These are phyloP conservation scores for Clarias magur DNA, from an alignment of 2,113 vertebrate species.

Conservation along the genomic window DNA sequence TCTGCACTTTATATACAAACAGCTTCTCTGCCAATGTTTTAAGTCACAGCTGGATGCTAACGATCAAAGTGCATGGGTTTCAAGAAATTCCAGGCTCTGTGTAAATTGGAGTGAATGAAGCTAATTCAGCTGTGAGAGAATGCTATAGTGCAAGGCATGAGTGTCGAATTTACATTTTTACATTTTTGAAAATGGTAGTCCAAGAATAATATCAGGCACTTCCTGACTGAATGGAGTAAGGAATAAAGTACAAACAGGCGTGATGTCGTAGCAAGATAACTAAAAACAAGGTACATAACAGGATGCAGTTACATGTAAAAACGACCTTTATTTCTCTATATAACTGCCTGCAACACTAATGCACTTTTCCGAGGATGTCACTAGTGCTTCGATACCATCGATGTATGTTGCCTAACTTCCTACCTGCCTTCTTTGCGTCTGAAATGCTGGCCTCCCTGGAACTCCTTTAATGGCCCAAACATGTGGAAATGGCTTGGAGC, in stretches of 20 bases:
- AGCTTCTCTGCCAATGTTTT: conserved; percentile 51
- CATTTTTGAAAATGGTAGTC: not conserved
- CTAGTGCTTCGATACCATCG: too few relatives aligned
- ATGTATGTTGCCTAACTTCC: too few relatives aligned
- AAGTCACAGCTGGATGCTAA: conserved; percentile 47
- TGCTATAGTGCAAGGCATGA: conserved; percentile 32
- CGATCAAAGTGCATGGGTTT: conserved; percentile 49
- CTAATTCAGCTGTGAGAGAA: conserved; percentile 53
- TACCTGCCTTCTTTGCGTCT: too few relatives aligned
- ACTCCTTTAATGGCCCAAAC: too few relatives aligned
- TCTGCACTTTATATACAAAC: conserved; percentile 47
- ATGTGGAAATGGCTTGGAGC: too few relatives aligned
- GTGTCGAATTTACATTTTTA: not conserved
- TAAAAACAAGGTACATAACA: not conserved
- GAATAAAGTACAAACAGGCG: not conserved
- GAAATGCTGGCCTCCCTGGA: too few relatives aligned
- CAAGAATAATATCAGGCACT: not conserved
- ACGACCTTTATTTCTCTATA: too few relatives aligned
- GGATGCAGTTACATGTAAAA: too few relatives aligned
- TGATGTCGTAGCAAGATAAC: not conserved
- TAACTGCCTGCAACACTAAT: too few relatives aligned
- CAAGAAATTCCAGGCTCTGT: conserved; percentile 47
- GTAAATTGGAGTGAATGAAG: conserved; percentile 55
- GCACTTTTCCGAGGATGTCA: too few relatives aligned
- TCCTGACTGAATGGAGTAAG: not conserved